Evolutionary conservation across 2,113 vertebrate genomes (phyloP), one percentile per base, ranked within the genome.

Genomic region (Micronisus gabar): DNA sequence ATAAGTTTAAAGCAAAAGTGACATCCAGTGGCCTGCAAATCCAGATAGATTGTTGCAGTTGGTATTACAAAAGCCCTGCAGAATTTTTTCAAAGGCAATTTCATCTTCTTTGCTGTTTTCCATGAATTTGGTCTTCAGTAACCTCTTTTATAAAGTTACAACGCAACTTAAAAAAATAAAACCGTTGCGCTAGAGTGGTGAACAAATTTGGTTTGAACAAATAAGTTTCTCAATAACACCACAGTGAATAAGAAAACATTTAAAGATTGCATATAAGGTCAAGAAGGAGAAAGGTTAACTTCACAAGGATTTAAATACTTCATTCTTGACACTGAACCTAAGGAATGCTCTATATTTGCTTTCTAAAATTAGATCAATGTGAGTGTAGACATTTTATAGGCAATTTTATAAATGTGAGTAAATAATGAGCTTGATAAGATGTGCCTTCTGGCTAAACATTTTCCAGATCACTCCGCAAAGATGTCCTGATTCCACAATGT

Each of bases 21-120:
- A 91, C 84, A 95, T 85, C 88, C 88, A 89, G 85, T 94, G 80
- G 81, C 65, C 53, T 68, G 38, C 53, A 86, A 82, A 94, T 72
- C 75, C 70, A 86, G 62, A 47, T 38, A 75, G 21, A 83, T 36
- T 62, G 23, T 41, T 36, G 34, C 52, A 76, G 15, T 36, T 81
- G 16, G 1, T 71, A 52, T 81, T 67, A 38, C 32, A 81, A 71
- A 81, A 56, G 67, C 20, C 43, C 15, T 29, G 53, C 19, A 65
- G 73, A 88, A 55, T 65, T 84, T 84, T 80, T 80, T 53, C 45
- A 70, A 70, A 82, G 61, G 47, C 38, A 84, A 66, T 71, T 88
- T 81, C 10, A 19, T 52, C 68, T 62, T 81, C 38, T 67, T 71
- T 93, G n/a, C 21, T 34, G 34, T 38, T 26, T 83, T 58, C 40